Base-by-base conservation (phyloP, 2,113 vertebrate genomes). In the Datnioides undecimradiatus region DNA sequence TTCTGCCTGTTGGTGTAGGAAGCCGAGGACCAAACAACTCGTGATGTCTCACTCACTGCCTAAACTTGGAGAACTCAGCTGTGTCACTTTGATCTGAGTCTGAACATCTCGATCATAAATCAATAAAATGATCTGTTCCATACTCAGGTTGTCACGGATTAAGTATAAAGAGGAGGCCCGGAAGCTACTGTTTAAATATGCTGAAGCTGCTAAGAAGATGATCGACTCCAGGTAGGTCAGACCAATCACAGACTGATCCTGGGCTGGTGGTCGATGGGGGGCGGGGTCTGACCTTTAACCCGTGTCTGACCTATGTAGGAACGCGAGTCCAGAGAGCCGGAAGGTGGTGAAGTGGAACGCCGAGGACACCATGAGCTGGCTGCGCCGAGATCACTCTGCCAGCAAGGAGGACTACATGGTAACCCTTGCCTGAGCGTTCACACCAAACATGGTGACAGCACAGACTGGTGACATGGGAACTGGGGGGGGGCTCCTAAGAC, bases 391-490 rank as follows among this genome's bases (percentile, higher is more conserved):
- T 93, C 96, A 97, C 88, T 98, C 97, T 0, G 98, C 98, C 82
- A 98, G 97, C 64, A 99, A 99, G 84, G 98, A 99, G 88, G 98
- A 99, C 92, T 99, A 99, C 91, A 99, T 99, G 98, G 98, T 99
- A 92, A 77, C 27, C 10, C 2, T n/a, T n/a, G n/a, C n/a, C n/a
- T n/a, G n/a, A n/a, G n/a, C n/a, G n/a, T n/a, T n/a, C n/a, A n/a
- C n/a, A n/a, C n/a, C n/a, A n/a, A n/a, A n/a, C n/a, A n/a, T n/a
- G n/a, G n/a, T n/a, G n/a, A n/a, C n/a, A n/a, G n/a, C n/a, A n/a
- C n/a, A n/a, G n/a, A n/a, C n/a, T n/a, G n/a, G n/a, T n/a, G n/a
- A n/a, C n/a, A n/a, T n/a, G n/a, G n/a, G n/a, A n/a, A n/a, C n/a
- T n/a, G n/a, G n/a, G n/a, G n/a, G n/a, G n/a, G n/a, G n/a, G n/a